Percentiles rank a stretch among this genome's conserved stretches.
Conservation (phyloP, 1,140 invertebrate species). For the Caenorhabditis brenneri region DNA sequence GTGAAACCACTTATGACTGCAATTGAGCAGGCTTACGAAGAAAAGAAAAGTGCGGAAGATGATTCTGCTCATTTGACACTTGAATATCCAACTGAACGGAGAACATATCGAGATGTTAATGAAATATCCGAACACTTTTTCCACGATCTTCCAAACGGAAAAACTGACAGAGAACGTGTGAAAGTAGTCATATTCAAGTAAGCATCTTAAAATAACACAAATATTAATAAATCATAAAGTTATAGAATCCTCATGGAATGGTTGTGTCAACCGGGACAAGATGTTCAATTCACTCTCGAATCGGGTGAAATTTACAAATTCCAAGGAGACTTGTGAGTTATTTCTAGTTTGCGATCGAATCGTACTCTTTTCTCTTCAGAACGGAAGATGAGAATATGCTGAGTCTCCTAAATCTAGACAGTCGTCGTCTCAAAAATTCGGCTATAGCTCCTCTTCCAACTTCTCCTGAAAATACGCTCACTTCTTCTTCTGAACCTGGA, state of each 20-base stretch:
- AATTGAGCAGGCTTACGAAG: constrained; percentile 2
- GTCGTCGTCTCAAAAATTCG: background rate
- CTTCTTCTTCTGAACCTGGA: background rate
- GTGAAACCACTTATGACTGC: constrained; percentile 2
- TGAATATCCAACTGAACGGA: background rate
- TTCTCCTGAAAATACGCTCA: background rate
- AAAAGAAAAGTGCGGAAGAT: background rate
- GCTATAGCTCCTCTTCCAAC: background rate
- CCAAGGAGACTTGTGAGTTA: background rate
- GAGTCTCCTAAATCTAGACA: background rate
- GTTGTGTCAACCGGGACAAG: background rate
- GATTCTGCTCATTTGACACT: background rate
- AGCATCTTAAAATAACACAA: background rate
- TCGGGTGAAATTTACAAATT: background rate
- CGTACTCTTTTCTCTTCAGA: background rate
- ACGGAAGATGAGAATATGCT: background rate
- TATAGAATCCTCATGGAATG: constrained; percentile 20
- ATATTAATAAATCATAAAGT: background rate
- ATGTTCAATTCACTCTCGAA: background rate
- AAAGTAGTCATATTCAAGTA: background rate
- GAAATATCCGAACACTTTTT: background rate
- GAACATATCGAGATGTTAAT: background rate
- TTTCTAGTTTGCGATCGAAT: too few species aligned
- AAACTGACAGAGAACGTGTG: background rate
- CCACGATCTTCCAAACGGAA: background rate